Conservation (phyloP, 2,113 vertebrate species). For the Cariama cristata region DNA sequence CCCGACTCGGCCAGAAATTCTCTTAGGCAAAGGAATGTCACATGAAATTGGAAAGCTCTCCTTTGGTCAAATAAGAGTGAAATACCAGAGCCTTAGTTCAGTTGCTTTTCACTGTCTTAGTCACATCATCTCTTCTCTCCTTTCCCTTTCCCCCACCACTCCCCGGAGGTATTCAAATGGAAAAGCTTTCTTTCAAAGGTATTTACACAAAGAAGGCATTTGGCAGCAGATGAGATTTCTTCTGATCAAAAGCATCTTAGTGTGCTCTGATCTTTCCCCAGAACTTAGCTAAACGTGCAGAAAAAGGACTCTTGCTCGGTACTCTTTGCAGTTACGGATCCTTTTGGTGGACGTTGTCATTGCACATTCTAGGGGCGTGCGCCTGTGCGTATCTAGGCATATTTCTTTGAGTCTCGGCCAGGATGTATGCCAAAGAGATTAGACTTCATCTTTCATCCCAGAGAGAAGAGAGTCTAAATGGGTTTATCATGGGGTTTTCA, state of each 20-base stretch:
- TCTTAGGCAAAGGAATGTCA: not conserved
- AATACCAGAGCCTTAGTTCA: not conserved
- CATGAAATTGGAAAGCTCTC: not conserved
- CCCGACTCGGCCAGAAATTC: not conserved
- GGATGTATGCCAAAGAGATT: slow-evolving; percentile 44
- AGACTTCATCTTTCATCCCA: slow-evolving; percentile 1
- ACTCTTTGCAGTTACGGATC: not conserved
- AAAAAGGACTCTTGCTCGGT: not conserved
- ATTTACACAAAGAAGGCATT: not conserved
- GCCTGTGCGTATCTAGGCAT: not conserved
- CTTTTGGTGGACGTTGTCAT: not conserved
- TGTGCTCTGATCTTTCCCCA: not conserved
- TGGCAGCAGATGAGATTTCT: not conserved
- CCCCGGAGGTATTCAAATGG: not conserved
- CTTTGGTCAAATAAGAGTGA: not conserved
- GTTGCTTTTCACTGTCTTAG: not conserved
- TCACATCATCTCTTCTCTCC: not conserved
- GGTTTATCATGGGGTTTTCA: slow-evolving; percentile 62
- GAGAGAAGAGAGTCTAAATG: slow-evolving; percentile 41
- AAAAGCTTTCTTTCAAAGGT: not conserved
- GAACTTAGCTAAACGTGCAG: not conserved
- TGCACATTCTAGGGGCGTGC: not conserved
- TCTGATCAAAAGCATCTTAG: not conserved
- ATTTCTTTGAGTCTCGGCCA: not conserved
- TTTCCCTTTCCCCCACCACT: not conserved